Evolutionary conservation across 2,888 invertebrate genomes (phyloP).

Genomic region (Agrochola circellaris): DNA sequence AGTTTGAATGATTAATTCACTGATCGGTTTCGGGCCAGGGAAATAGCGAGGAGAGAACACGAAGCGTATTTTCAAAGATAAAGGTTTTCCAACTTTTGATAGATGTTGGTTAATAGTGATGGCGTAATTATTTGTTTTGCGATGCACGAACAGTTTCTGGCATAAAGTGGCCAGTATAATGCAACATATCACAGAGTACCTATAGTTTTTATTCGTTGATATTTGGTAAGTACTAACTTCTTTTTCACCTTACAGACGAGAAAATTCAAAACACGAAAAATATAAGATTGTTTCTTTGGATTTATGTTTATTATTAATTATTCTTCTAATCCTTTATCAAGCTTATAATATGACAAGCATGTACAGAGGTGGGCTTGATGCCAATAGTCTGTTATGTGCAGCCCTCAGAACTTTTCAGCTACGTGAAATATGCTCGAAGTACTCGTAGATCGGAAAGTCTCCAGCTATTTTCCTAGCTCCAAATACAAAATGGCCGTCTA

Average conservation of each 20-base stretch:
- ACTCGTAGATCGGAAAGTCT: neutral
- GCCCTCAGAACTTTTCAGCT: too few species aligned
- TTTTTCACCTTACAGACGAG: neutral
- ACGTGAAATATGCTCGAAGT: neutral
- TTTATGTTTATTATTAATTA: neutral
- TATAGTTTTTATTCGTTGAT: neutral
- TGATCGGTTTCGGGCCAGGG: slow-evolving; percentile 61
- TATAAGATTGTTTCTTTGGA: neutral
- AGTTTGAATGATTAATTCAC: slow-evolving; percentile 78
- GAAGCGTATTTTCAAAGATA: neutral
- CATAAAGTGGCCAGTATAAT: too few species aligned
- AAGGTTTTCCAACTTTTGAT: neutral
- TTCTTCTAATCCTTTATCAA: neutral
- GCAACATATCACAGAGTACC: neutral
- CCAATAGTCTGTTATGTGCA: neutral
- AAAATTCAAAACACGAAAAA: neutral
- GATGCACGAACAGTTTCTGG: neutral
- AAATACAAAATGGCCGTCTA: slow-evolving; percentile 61
- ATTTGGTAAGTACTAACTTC: too few species aligned
- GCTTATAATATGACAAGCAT: neutral
- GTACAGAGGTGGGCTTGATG: too few species aligned
- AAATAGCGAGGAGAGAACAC: slow-evolving; percentile 29
- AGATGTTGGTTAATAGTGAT: neutral
- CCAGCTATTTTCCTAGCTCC: slow-evolving; percentile 41
- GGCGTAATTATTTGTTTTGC: neutral